phyloP scores from a whole-genome alignment of 2,113 vertebrate genomes.

The Actenoides hombroni region DNA sequence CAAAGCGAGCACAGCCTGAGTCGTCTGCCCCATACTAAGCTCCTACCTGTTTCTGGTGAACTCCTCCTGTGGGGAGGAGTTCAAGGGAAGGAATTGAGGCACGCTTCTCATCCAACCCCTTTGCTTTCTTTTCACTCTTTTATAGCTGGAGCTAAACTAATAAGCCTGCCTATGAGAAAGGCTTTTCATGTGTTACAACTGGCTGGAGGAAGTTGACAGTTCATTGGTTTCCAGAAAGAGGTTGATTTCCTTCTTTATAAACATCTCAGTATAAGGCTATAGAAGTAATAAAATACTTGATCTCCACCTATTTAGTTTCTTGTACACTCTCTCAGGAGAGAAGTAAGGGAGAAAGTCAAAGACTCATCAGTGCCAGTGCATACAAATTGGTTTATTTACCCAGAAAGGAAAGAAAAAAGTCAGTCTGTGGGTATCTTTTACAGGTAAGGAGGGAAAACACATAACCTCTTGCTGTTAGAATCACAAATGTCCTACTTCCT shows the following conservation, averaged over 20 bases:
- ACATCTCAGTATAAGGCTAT: neutral
- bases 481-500: neutral
- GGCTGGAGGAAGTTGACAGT: slow-evolving; percentile 5
- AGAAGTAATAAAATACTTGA: neutral
- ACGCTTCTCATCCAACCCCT: neutral
- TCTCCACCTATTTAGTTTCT: neutral
- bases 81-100: neutral
- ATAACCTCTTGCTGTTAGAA: neutral
- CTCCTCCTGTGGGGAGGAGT: neutral
- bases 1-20: neutral
- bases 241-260: slow-evolving; percentile 10
- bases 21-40: neutral
- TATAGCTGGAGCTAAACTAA: neutral
- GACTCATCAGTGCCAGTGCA: neutral
- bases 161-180: neutral
- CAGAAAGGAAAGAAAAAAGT: neutral
- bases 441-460: neutral
- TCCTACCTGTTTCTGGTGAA: neutral
- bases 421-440: neutral
- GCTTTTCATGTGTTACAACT: neutral
- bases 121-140: neutral
- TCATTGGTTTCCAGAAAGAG: slow-evolving; percentile 28
- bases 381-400: neutral
- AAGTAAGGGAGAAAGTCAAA: neutral
- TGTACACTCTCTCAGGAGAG: neutral